These are phyloP conservation scores for Orthosia gracilis DNA, from an alignment of 2,888 invertebrate genomes.

Conservation along the genomic window DNA sequence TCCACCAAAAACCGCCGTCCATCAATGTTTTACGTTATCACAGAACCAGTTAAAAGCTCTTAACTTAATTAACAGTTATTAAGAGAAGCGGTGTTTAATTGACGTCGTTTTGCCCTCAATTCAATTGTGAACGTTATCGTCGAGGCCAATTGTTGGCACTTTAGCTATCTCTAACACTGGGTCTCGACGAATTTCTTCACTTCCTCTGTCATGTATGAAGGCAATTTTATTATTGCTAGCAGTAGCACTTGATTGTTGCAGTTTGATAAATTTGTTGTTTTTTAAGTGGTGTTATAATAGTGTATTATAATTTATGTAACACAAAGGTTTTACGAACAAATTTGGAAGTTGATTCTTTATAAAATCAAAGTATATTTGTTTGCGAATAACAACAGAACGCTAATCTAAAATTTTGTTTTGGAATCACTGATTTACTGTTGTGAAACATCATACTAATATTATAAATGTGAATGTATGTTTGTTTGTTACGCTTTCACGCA, in stretches of 20 bases:
- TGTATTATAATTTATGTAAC: neutral
- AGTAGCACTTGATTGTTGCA: slow-evolving; percentile 51
- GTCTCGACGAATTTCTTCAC: slow-evolving; percentile 56
- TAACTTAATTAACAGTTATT: slow-evolving; percentile 85
- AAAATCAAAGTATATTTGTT: too few relatives aligned
- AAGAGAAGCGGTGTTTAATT: slow-evolving; percentile 86
- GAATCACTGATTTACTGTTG: too few relatives aligned
- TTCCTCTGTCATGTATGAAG: slow-evolving; percentile 57
- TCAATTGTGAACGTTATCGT: slow-evolving; percentile 83
- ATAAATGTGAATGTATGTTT: too few relatives aligned
- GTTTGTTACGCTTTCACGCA: too few relatives aligned
- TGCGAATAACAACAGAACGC: too few relatives aligned
- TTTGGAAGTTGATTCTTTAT: too few relatives aligned
- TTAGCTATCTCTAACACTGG: slow-evolving; percentile 65
- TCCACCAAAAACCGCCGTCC: slow-evolving; percentile 33
- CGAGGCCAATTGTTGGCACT: slow-evolving; percentile 76
- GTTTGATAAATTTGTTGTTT: slow-evolving; percentile 40
- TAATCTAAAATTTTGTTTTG: too few relatives aligned
- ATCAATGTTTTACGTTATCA: slow-evolving; percentile 66
- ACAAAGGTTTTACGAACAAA: neutral
- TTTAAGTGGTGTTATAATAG: slow-evolving; percentile 20
- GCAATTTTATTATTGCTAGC: slow-evolving; percentile 49
- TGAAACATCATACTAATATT: too few relatives aligned
- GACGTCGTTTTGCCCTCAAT: slow-evolving; percentile 81
- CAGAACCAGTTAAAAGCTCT: slow-evolving; percentile 78